Base-by-base conservation (phyloP, 2,888 invertebrate species). In the Eupithecia pulchellata region DNA sequence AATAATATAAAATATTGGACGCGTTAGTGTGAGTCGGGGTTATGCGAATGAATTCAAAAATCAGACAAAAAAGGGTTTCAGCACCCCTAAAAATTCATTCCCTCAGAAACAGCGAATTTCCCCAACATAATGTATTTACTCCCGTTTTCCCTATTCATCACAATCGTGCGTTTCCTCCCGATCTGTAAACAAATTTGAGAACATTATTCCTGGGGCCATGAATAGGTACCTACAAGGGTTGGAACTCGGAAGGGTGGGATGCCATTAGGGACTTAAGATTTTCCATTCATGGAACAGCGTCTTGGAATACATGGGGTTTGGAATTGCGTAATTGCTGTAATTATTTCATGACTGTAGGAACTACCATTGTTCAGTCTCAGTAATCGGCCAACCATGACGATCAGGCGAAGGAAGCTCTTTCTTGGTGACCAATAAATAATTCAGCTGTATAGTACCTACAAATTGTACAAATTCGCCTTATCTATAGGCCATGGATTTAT, bases 121-220 rank as follows among this genome's bases (percentile, higher is more conserved):
- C 75, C 76, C 68, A 76, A 75, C 69, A 79, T 80, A 80, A 79
- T 80, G 77, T 79, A 75, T 69, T 60, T 75, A 73, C 74, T 76
- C 77, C 72, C 64, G 71, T 73, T 78, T 77, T 72, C 78, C 81
- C 82, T 80, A 77, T 75, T 75, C 74, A 81, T 80, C 80, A 81
- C 79, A 84, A 82, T 78, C 62, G 79, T 78, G 76, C 78, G 76
- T 82, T 81, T 82, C 81, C 72, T 72, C 83, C 74, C 86, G 90
- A 89, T 91, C 91, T 85, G 92, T 92, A 92, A 93, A 92, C 92
- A 93, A 92, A 93, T 93, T 93, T 92, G 90, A 86, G 91, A 90
- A 90, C 89, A 92, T 92, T 93, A 92, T 92, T 91, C 88, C 83
- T 85, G 78, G 83, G 83, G 81, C 84, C 85, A 92, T 92, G 91